A percentile compares a stretch with the other conserved stretches of the same genome.
Evolutionary conservation across 2,797 vertebrate species (phyloP).

Genomic region (Syncerus caffer): DNA sequence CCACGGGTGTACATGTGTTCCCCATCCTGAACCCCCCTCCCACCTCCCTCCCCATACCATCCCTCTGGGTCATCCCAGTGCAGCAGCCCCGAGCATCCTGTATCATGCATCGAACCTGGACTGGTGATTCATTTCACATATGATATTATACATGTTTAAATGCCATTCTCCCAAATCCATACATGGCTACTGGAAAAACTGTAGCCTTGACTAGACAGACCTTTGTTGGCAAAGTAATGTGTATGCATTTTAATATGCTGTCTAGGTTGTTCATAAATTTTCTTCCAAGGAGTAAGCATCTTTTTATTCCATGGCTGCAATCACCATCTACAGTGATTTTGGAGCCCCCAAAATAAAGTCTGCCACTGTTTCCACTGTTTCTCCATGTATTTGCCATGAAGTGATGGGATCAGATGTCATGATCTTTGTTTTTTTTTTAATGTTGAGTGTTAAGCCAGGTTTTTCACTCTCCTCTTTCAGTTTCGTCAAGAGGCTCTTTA

Average conservation of each 20-base stretch:
- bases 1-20: too few species aligned
- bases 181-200: neutral
- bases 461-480: neutral
- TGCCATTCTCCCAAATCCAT: too few species aligned
- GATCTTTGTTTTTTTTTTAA: neutral
- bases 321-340: neutral
- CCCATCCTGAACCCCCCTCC: too few species aligned
- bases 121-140: too few species aligned
- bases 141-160: too few species aligned
- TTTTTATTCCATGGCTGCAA: neutral
- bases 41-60: too few species aligned
- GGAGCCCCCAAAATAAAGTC: rapidly evolving
- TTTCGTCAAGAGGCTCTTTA: neutral
- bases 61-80: too few species aligned
- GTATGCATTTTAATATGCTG: neutral
- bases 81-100: too few species aligned
- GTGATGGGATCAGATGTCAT: neutral
- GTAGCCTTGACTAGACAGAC: neutral
- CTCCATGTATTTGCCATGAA: neutral
- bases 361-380: neutral
- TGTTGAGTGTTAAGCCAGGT: neutral
- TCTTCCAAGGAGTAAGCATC: neutral
- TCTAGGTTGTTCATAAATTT: neutral
- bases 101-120: too few species aligned
- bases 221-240: neutral